Evolutionary conservation across 2,888 invertebrate species (phyloP), one percentile per base, ranked within the genome.

Genomic region (Germaria angustata): DNA sequence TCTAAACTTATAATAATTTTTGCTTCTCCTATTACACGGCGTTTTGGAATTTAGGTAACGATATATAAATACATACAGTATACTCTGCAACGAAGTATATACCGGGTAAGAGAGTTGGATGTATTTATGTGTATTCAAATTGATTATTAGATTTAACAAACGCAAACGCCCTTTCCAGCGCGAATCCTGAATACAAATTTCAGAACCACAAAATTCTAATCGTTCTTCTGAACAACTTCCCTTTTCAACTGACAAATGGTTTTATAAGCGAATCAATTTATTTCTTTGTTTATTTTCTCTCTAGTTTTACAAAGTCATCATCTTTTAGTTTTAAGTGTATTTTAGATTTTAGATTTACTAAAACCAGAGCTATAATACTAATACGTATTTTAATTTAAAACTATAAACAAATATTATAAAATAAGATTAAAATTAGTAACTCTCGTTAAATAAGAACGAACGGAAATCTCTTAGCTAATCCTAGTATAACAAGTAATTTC

Each of bases 291-390:
- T 61, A 46, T 61, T 41, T 68, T 73, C 55, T 75, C 63, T 44
- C 9, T 65, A 71, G 49, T 36, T 41, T 55, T 46, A 73, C 13
- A 68, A 80, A 49, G 17, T 57, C 46, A 49, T 53, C 41, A 32
- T 61, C 24, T 72, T 32, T 71, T 77, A 81, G 73, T 36, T 75
- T 53, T 82, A 82, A 82, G 75, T 76, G 65, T 79, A 53, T 17
- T 75, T 79, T 79, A 69, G 69, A 44, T 65, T 63, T 71, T 79
- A 79, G 65, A 24, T 72, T 32, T 65, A 65, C 46, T 71, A 55
- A 65, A 65, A 68, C 22, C n/a, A 22, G 36, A 24, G 13, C 15
- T 49, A 22, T 61, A 39, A 49, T 41, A 36, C 44, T 55, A 34
- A 75, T 44, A 44, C 15, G n/a, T 55, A 59, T 59, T 46, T 41